Base-by-base conservation (phyloP, 2,113 vertebrate genomes). In the Bufo bufo region DNA sequence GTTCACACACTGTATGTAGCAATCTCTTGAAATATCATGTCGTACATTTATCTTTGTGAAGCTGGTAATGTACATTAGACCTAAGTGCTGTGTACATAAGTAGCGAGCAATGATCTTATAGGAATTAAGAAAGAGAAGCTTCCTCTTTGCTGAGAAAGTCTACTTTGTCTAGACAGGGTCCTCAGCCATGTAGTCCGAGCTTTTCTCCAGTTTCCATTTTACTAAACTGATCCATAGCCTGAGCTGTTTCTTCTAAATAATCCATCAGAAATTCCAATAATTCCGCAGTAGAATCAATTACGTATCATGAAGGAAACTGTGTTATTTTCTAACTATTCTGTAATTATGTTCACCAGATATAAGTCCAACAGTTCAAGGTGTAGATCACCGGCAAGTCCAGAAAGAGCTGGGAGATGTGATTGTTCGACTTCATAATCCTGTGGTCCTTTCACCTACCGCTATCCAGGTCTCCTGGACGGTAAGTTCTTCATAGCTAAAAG, bases 381-480 rank as follows among this genome's bases (percentile, higher is more conserved):
- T 99, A 54, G 98, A 99, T 92, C 98, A 99, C 91, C 96, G 98
- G 71, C 97, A 99, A n/a, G 98, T 99, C 0, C 98, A 99, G 93
- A 99, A 98, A 77, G 98, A 99, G 58, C 95, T 99, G 0, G 98
- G 98, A 0, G 98, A 99, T 0, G 97, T 99, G 89, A 96, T 98
- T 61, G 96, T 99, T 17, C 96, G 97, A 4, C 93, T 99, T 16
- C 98, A 99, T 87, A 97, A 96, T 90, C 98, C 98, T 0, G 96
- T 97, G 69, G 97, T 98, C 14, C 91, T 99, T 90, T 98, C 97
- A 43, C 97, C 98, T 63, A 99, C 97, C 0, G 96, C 96, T 3
- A 96, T 99, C 89, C 98, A 99, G 92, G 97, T 98, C 91, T 98
- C 98, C 0, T 99, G 98, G 98, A 98, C 95, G 54, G 98, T 99